phyloP scores from a whole-genome alignment of 2,888 invertebrate species.

The Metacarcinus magister region DNA sequence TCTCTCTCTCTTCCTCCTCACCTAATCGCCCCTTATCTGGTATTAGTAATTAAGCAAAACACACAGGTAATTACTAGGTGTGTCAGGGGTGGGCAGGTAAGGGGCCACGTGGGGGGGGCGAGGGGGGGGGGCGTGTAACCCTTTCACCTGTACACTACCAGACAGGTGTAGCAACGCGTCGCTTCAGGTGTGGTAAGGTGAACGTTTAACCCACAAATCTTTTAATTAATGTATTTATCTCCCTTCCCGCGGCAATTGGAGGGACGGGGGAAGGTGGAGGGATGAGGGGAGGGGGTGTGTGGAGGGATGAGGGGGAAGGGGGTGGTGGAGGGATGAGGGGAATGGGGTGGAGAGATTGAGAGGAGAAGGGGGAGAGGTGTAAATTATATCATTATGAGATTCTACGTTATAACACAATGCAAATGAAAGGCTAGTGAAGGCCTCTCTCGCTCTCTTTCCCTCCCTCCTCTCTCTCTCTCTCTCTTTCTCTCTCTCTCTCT shows the following conservation, averaged over 20 bases:
- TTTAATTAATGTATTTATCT: neutral
- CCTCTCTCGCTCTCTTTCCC: neutral
- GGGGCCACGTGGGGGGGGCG: neutral
- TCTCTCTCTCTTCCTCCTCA: neutral
- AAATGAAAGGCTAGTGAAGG: slow-evolving; percentile 30
- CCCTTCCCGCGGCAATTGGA: neutral
- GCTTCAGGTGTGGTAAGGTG: neutral
- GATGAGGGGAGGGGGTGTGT: neutral
- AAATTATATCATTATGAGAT: slow-evolving; percentile 30
- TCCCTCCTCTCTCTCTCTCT: neutral
- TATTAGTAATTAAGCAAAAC: slow-evolving; percentile 6
- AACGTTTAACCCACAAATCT: neutral
- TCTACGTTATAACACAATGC: neutral
- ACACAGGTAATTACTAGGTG: neutral
- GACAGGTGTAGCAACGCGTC: neutral
- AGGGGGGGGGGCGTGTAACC: neutral
- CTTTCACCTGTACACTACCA: neutral
- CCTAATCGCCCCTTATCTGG: neutral
- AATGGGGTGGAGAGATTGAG: neutral
- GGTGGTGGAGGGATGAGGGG: neutral
- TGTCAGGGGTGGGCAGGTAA: neutral
- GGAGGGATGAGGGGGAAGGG: neutral
- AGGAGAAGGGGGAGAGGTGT: neutral
- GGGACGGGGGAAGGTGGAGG: neutral
- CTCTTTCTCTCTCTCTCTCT: too few relatives aligned